Percentiles rank a stretch among this genome's conserved stretches.
Evolutionary conservation across 2,888 invertebrate species (phyloP).

Genomic region (Cantharis rufa): DNA sequence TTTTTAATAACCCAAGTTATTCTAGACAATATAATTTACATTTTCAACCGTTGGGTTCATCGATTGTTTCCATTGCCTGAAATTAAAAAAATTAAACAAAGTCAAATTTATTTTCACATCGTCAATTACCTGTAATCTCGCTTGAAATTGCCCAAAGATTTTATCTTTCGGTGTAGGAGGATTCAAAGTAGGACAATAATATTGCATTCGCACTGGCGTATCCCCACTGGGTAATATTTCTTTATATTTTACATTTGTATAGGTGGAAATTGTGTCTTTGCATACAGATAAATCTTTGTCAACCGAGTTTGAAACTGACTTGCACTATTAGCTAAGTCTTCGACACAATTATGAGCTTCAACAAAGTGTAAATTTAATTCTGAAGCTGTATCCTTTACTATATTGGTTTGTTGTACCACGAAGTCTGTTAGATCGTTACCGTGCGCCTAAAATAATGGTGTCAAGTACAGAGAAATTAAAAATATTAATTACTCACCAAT

Average conservation of each 20-base stretch:
- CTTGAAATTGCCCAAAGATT: not conserved
- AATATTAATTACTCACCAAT: not conserved
- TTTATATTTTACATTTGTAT: not conserved
- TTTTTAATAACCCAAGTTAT: not conserved
- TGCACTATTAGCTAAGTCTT: not conserved
- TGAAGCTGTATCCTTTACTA: not conserved
- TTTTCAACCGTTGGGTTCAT: not conserved
- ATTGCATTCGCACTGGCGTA: not conserved
- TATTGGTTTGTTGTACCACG: not conserved
- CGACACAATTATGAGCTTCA: not conserved
- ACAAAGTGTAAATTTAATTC: not conserved
- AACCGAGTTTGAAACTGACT: not conserved
- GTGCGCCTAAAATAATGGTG: not conserved
- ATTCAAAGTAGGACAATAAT: not conserved
- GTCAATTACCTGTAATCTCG: not conserved
- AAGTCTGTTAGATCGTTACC: not conserved
- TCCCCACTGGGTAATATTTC: not conserved
- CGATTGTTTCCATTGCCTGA: too few species aligned
- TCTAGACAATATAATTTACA: not conserved
- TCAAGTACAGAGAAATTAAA: not conserved
- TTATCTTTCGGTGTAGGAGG: not conserved
- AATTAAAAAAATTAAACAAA: too few species aligned
- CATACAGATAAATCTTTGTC: not conserved
- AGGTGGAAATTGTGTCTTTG: not conserved
- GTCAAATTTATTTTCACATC: not conserved